Percentiles rank a stretch among this genome's conserved stretches.
Evolutionary conservation across 2,888 invertebrate species (phyloP).

Genomic region (Tanytarsus gracilentus): DNA sequence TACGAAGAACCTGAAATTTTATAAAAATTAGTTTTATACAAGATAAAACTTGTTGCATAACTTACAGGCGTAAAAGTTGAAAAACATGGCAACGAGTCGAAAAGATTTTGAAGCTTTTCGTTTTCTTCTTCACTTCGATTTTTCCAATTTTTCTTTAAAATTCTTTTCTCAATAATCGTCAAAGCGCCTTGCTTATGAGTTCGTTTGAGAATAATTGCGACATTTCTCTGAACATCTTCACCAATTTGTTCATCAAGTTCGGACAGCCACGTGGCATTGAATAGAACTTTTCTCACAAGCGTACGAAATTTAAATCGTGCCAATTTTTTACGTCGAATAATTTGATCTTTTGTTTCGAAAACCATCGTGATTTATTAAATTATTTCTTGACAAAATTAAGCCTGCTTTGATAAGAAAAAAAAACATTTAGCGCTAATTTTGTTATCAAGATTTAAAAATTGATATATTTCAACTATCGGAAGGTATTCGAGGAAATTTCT

Average conservation of each 20-base stretch:
- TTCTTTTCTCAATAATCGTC: conserved; percentile 51
- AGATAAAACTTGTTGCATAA: neutral
- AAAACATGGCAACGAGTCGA: conserved; percentile 55
- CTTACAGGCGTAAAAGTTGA: conserved; percentile 51
- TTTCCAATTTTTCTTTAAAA: conserved; percentile 48
- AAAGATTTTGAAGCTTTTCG: conserved; percentile 48
- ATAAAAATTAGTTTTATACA: neutral
- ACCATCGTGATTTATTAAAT: neutral
- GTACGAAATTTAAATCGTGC: neutral
- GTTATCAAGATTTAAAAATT: neutral
- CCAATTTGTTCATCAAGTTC: conserved; percentile 32
- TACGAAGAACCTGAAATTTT: conserved; percentile 48
- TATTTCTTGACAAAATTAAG: neutral
- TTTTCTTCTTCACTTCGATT: conserved; percentile 53
- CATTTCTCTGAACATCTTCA: conserved; percentile 49
- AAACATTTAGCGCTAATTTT: too few species aligned
- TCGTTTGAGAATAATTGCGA: conserved; percentile 47
- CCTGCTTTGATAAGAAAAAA: too few species aligned
- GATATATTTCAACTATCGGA: too few species aligned
- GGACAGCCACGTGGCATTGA: neutral
- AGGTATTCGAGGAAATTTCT: too few species aligned
- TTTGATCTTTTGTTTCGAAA: conserved; percentile 18
- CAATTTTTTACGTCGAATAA: neutral
- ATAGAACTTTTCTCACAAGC: neutral
- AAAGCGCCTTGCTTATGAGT: conserved; percentile 46